Conservation (phyloP, 2,797 vertebrate species). For the Phataginus tetradactyla region DNA sequence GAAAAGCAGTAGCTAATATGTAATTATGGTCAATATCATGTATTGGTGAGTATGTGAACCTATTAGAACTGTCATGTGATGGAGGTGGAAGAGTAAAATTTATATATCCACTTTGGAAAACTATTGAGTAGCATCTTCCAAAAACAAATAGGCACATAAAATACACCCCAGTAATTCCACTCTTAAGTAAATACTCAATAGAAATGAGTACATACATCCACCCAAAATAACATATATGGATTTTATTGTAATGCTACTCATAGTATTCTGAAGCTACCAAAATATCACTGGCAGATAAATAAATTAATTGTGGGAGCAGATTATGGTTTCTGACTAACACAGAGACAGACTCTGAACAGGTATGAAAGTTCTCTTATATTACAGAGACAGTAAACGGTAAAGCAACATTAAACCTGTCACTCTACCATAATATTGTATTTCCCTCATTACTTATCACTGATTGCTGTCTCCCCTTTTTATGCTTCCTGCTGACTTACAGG, state of each 20-base stretch:
- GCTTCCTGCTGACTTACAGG: neutral
- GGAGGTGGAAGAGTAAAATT: neutral
- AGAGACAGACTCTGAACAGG: neutral
- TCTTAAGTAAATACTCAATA: neutral
- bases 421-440: constrained; percentile 20
- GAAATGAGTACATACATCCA: neutral
- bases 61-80: neutral
- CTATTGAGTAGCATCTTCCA: neutral
- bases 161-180: neutral
- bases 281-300: neutral
- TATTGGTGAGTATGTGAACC: neutral
- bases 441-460: neutral
- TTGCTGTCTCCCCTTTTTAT: neutral
- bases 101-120: neutral
- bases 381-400: neutral
- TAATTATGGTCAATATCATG: neutral
- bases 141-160: neutral
- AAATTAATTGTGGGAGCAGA: neutral
- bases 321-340: neutral
- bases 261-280: neutral
- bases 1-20: neutral
- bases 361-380: neutral
- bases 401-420: neutral
- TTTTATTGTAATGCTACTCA: neutral
- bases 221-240: neutral